These are phyloP conservation scores for Karalla daura DNA, from an alignment of 2,797 vertebrate species.

Conservation along the genomic window DNA sequence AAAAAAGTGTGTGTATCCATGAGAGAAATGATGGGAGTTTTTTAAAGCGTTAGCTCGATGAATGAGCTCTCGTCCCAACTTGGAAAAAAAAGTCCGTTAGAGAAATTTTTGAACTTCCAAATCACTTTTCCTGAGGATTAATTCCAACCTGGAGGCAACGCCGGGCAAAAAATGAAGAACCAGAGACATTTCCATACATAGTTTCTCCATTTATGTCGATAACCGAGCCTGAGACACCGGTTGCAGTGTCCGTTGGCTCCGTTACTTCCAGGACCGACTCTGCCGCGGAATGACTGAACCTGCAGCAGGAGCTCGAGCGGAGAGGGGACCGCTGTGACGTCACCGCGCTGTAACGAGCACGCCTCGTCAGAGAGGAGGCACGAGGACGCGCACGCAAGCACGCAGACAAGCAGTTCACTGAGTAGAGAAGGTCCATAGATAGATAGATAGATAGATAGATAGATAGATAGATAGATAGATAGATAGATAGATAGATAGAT, in stretches of 20 bases:
- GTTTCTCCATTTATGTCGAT: not conserved
- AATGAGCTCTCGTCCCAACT: not conserved
- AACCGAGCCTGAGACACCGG: fast-evolving
- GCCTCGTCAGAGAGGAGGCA: conserved; percentile 17
- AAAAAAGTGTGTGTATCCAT: not conserved
- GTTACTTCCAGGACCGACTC: too few relatives aligned
- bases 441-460: too few relatives aligned
- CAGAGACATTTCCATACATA: not conserved
- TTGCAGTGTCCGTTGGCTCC: conserved; percentile 7
- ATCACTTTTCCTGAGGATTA: conserved; percentile 1
- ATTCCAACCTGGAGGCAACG: conserved; percentile 15
- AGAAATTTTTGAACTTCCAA: conserved; percentile 15
- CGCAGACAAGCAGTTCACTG: too few relatives aligned
- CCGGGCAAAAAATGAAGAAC: not conserved
- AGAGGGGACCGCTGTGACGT: conserved; percentile 55
- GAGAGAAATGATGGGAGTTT: not conserved
- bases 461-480: too few relatives aligned
- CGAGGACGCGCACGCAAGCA: not conserved
- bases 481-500: too few relatives aligned
- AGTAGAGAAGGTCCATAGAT: too few relatives aligned
- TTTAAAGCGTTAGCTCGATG: not conserved
- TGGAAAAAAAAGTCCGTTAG: not conserved
- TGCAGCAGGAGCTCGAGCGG: too few relatives aligned
- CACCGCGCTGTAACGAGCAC: conserved; percentile 6
- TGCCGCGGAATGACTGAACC: not conserved